Conservation (phyloP, 2,888 invertebrate species). For the Clusia tigrina region DNA sequence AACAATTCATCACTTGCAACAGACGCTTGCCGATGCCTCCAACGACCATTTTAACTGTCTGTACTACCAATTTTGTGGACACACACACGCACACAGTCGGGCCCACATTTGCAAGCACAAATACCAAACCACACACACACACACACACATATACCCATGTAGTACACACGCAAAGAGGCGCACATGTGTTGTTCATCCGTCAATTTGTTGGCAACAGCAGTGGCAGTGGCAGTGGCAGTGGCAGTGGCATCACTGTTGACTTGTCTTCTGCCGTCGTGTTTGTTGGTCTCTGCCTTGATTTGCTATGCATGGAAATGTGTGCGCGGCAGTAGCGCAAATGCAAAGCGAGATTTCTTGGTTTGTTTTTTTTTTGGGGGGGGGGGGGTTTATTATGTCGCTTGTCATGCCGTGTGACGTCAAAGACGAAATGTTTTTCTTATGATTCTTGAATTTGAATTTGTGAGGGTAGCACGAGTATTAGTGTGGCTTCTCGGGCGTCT, state of each 20-base stretch:
- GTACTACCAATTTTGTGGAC: too few relatives aligned
- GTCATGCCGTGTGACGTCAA: constrained; percentile 7
- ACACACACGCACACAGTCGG: neutral
- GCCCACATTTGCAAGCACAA: neutral
- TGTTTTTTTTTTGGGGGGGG: neutral
- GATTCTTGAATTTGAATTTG: constrained; percentile 1
- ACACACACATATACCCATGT: neutral
- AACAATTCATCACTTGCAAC: neutral
- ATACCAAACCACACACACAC: neutral
- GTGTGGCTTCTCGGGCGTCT: neutral
- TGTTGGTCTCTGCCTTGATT: constrained; percentile 12
- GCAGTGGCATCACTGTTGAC: too few relatives aligned
- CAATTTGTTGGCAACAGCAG: neutral
- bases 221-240: too few relatives aligned
- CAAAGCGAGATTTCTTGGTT: constrained; percentile 33
- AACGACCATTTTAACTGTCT: too few relatives aligned
- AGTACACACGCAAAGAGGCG: neutral
- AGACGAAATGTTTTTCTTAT: neutral
- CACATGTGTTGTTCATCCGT: neutral
- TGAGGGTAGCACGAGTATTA: too few relatives aligned
- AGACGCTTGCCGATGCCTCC: neutral
- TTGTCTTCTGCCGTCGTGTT: constrained; percentile 35
- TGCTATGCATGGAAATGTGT: constrained; percentile 34
- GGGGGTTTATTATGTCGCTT: neutral
- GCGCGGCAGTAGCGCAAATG: too few relatives aligned